phyloP scores from a whole-genome alignment of 2,113 vertebrate species.

The Oceanodroma tethys region DNA sequence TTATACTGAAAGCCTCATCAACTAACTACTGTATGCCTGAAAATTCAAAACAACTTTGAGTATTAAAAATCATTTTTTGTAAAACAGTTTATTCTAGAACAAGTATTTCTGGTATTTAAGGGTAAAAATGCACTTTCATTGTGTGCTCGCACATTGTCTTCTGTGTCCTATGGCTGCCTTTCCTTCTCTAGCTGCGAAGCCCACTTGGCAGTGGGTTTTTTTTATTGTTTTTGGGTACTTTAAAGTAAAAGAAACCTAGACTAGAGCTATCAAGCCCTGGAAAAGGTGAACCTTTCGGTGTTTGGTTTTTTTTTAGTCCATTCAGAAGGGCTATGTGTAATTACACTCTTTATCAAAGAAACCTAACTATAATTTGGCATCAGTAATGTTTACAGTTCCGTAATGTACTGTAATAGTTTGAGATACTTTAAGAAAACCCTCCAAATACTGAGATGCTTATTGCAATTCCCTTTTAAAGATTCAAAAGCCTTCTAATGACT shows the following conservation, averaged over 20 bases:
- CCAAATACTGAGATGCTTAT: slow-evolving; percentile 75
- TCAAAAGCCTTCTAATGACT: background rate
- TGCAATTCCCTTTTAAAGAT: slow-evolving; percentile 65
- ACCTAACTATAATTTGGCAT: slow-evolving; percentile 60
- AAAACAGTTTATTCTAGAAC: background rate
- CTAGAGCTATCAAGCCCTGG: background rate
- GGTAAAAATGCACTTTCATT: background rate
- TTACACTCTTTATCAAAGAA: slow-evolving; percentile 11
- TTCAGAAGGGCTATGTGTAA: slow-evolving; percentile 22
- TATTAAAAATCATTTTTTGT: background rate
- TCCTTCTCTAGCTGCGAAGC: background rate
- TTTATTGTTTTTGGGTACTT: background rate
- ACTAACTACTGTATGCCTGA: slow-evolving; percentile 12
- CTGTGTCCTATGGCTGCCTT: background rate
- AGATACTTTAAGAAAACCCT: slow-evolving; percentile 70
- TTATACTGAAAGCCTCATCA: slow-evolving; percentile 9
- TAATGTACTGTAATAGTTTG: background rate
- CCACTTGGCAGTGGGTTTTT: background rate
- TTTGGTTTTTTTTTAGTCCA: background rate
- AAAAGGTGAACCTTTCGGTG: slow-evolving; percentile 1
- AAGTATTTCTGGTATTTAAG: background rate
- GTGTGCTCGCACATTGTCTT: background rate
- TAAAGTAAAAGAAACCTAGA: slow-evolving; percentile 34
- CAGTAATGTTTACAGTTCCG: background rate
- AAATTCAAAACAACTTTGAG: background rate